phyloP scores from a whole-genome alignment of 2,797 vertebrate species.

The Enteromius radiatus region DNA sequence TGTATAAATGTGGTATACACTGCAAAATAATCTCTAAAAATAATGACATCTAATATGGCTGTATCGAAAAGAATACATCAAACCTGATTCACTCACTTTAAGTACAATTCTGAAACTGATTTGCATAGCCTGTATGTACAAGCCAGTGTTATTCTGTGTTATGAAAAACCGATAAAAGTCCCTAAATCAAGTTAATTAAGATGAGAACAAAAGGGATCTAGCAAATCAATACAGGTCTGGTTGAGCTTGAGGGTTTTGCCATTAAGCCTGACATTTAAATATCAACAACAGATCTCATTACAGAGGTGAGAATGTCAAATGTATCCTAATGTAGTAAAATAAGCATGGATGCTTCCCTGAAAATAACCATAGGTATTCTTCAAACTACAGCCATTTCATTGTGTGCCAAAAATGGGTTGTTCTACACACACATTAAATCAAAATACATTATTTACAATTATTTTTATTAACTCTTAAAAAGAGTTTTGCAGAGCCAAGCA shows the following conservation, averaged over 20 bases:
- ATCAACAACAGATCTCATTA: conserved; percentile 62
- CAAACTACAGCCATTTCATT: conserved; percentile 16
- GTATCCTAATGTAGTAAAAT: conserved; percentile 54
- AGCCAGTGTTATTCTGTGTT: neutral
- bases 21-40: neutral
- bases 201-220: conserved; percentile 52
- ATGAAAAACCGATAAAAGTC: neutral
- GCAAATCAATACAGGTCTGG: conserved; percentile 55
- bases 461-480: too few relatives aligned
- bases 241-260: conserved; percentile 54
- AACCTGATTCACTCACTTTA: neutral
- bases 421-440: neutral
- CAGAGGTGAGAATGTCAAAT: conserved; percentile 51
- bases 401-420: neutral
- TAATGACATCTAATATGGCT: neutral
- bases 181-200: conserved; percentile 21
- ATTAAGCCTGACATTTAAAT: conserved; percentile 64
- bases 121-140: neutral
- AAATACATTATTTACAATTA: neutral
- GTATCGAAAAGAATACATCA: neutral
- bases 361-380: neutral
- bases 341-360: conserved; percentile 38
- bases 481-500: neutral
- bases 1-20: neutral
- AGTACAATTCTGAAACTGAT: neutral